phyloP scores from a whole-genome alignment of 2,888 invertebrate species.

The Argyra leucocephala region DNA sequence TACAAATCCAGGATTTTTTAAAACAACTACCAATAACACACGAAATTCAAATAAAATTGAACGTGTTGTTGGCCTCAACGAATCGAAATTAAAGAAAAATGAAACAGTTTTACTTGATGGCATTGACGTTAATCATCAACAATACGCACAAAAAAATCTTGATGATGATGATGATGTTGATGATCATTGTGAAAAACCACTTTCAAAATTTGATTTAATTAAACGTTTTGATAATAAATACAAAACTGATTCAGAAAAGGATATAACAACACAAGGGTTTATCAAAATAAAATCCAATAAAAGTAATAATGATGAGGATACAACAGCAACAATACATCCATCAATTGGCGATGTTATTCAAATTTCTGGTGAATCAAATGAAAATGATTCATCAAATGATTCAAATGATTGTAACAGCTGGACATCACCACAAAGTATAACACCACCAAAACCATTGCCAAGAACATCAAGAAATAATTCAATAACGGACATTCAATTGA shows the following conservation, averaged over 20 bases:
- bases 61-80: constrained; percentile 7
- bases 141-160: not conserved
- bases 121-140: not conserved
- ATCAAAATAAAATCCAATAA: constrained; percentile 17
- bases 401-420: constrained; percentile 38
- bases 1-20: constrained; percentile 14
- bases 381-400: constrained; percentile 35
- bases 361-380: constrained; percentile 38
- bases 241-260: constrained; percentile 36
- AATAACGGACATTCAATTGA: constrained; percentile 55
- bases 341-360: constrained; percentile 21
- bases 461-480: constrained; percentile 62
- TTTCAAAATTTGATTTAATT: constrained; percentile 49
- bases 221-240: constrained; percentile 53
- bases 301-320: constrained; percentile 12
- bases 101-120: not conserved
- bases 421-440: constrained; percentile 33
- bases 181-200: constrained; percentile 22
- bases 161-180: not conserved
- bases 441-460: constrained; percentile 72
- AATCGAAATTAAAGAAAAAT: constrained; percentile 2
- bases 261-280: constrained; percentile 10
- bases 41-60: constrained; percentile 16
- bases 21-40: constrained; percentile 30
- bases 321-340: constrained; percentile 24